Evolutionary conservation across 2,888 invertebrate species (phyloP), one percentile per base, ranked within the genome.

Genomic region (Drosophila fungiperda): DNA sequence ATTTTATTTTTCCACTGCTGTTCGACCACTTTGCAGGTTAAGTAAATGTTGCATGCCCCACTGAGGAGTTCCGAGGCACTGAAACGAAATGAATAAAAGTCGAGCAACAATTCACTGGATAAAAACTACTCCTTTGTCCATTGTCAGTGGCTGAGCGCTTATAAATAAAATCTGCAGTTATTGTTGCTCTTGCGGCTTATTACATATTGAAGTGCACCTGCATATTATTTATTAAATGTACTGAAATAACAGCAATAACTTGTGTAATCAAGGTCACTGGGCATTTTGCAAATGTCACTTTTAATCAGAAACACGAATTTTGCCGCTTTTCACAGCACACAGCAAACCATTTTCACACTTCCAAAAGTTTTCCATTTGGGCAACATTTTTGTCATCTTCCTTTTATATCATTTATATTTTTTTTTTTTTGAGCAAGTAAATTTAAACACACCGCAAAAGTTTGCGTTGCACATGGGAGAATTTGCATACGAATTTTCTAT

Each of bases 401-500:
- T 38, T 73, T 80, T 45, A 48, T 64, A 48, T 54, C 35, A 52
- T 40, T 20, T 53, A 7, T 33, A 48, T 23, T 35, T n/a, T 53
- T 65, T 7, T 7, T 77, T 49, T 55, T 53, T 23, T n/a, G 12
- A 23, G 45, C 63, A 67, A 61, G 79, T 50, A 61, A 68, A 73
- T 76, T 73, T 86, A 61, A 42, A 59, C 68, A 68, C 59, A 69
- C 68, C 68, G 61, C 73, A 78, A 87, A 83, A 86, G 83, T 83
- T 86, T 68, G 55, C 63, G 69, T 45, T 72, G 78, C 84, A 83
- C 77, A 76, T 86, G 78, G 63, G 59, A 71, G 48, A 63, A 82
- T 89, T 83, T 83, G 75, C 87, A 85, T 89, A 77, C 68, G 82
- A 87, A 83, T 89, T 72, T 86, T 86, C 79, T 79, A 79, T 88